A percentile compares a stretch with the other conserved stretches of the same genome.
These are phyloP conservation scores for Heloderma charlesbogerti DNA, from an alignment of 2,113 vertebrate species.

Conservation along the genomic window DNA sequence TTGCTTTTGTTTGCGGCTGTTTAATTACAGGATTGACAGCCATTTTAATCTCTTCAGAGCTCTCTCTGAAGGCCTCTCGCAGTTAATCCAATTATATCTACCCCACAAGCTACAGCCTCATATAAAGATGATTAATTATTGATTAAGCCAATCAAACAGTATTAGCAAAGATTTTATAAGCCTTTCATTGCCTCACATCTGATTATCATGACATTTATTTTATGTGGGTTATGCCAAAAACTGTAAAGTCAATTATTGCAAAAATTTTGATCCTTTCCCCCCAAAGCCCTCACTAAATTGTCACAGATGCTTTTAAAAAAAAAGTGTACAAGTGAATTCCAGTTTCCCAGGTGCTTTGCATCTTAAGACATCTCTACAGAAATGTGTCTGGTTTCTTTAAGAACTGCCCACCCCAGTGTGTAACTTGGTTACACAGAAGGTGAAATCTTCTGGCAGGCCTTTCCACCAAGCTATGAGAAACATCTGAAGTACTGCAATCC, in stretches of 20 bases:
- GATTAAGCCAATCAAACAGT: slow-evolving; percentile 88
- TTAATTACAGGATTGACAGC: slow-evolving; percentile 98
- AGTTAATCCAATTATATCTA: slow-evolving; percentile 99
- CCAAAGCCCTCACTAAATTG: background rate
- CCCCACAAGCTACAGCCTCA: slow-evolving; percentile 85
- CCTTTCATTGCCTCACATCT: slow-evolving; percentile 67
- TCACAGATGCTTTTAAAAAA: background rate
- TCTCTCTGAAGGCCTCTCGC: slow-evolving; percentile 84
- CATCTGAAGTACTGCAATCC: background rate
- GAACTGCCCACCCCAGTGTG: background rate
- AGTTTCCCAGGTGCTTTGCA: background rate
- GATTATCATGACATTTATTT: slow-evolving; percentile 59
- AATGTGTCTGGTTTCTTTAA: background rate
- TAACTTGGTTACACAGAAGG: background rate
- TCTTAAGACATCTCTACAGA: background rate
- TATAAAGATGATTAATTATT: slow-evolving; percentile 87
- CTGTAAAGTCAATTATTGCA: slow-evolving; percentile 56
- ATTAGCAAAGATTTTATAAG: slow-evolving; percentile 81
- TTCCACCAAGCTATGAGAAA: background rate
- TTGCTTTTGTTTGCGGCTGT: slow-evolving; percentile 84
- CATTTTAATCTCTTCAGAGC: slow-evolving; percentile 98
- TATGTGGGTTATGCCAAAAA: slow-evolving; percentile 71
- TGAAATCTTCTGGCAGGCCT: background rate
- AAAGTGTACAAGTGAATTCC: background rate
- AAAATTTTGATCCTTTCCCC: slow-evolving; percentile 56